phyloP scores from a whole-genome alignment of 92 coral and sea anemone genomes.

The Siderastrea radians region DNA sequence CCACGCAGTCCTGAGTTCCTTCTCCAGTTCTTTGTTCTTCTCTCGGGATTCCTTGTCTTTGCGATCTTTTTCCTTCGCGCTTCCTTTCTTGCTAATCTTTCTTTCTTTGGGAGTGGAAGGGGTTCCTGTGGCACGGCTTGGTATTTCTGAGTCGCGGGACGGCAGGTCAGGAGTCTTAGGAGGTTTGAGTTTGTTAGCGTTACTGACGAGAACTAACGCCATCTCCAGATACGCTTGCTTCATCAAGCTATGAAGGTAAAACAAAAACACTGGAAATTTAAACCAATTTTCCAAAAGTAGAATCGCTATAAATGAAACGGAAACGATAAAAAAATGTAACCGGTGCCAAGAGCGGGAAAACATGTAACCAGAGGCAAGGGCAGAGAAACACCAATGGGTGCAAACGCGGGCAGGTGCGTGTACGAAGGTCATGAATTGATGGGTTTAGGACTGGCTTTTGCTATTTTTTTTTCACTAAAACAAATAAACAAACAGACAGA shows the following conservation, averaged over 20 bases:
- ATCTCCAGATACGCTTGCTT: constrained; percentile 93
- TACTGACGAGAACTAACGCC: constrained; percentile 70
- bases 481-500: not conserved
- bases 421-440: not conserved
- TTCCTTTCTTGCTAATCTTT: constrained; percentile 53
- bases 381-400: too few species aligned
- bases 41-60: constrained; percentile 77
- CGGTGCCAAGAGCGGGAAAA: too few species aligned
- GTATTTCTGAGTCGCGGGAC: constrained; percentile 10
- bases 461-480: not conserved
- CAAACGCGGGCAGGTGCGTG: too few species aligned
- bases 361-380: too few species aligned
- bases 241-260: constrained; percentile 76
- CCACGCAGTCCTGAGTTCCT: constrained; percentile 84
- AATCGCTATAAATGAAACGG: too few species aligned
- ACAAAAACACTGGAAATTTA: not conserved
- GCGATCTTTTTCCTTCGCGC: constrained; percentile 34
- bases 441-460: not conserved
- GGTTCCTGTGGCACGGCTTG: constrained; percentile 20
- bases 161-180: constrained; percentile 17
- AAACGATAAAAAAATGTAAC: too few species aligned
- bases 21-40: constrained; percentile 76
- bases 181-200: constrained; percentile 52
- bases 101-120: constrained; percentile 33
- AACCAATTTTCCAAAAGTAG: too few species aligned